These are phyloP conservation scores for Montipora sp. DNA, from an alignment of 64 coral and sea anemone genomes.

Conservation along the genomic window DNA sequence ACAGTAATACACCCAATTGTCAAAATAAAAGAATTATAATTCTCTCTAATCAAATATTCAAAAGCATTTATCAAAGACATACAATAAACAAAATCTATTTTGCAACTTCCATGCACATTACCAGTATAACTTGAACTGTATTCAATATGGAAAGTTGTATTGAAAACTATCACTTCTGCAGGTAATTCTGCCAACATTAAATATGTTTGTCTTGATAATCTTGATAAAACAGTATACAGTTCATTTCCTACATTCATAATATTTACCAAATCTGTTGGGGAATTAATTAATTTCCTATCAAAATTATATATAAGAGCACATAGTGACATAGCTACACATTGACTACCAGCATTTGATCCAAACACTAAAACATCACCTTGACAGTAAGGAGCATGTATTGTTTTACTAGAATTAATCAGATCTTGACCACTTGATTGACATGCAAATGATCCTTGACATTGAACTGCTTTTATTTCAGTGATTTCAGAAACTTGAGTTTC, in stretches of 20 bases:
- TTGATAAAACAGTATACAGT: no score
- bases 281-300: constrained; percentile 33
- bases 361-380: constrained; percentile 61
- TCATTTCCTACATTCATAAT: no score
- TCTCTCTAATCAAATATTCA: constrained; percentile 57
- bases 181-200: constrained; percentile 43
- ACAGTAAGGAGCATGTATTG: constrained; percentile 9
- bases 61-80: constrained; percentile 30
- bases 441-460: no score
- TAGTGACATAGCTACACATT: no score
- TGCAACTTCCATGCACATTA: no score
- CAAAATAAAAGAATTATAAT: constrained; percentile 58
- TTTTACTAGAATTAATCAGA: not conserved
- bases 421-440: no score
- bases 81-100: no score
- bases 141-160: constrained; percentile 49
- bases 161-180: constrained; percentile 17
- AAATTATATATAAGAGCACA: no score
- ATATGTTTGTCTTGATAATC: no score
- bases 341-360: not conserved
- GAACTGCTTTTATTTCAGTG: no score
- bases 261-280: constrained; percentile 37
- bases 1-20: no score
- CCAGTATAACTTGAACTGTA: constrained; percentile 15
- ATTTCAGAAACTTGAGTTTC: no score